A percentile compares a stretch with the other conserved stretches of the same genome.
These are phyloP conservation scores for Globodera rostochiensis DNA, from an alignment of 1,140 invertebrate species.

Conservation along the genomic window DNA sequence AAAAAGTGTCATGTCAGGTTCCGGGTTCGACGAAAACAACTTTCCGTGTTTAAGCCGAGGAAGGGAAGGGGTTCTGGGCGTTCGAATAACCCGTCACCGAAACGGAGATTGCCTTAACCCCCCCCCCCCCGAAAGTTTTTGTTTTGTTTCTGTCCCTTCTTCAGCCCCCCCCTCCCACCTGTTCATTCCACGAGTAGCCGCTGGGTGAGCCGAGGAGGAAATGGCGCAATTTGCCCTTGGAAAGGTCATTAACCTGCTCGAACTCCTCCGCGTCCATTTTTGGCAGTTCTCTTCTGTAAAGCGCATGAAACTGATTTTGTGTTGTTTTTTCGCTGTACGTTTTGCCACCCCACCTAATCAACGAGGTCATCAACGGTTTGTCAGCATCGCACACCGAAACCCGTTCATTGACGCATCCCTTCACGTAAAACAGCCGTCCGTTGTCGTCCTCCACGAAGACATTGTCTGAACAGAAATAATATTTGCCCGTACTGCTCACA, in stretches of 20 bases:
- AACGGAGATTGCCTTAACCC: too few species aligned
- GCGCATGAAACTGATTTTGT: too few species aligned
- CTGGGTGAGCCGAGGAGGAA: conserved; percentile 64
- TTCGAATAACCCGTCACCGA: too few species aligned
- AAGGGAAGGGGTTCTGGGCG: too few species aligned
- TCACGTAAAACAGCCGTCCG: conserved; percentile 59
- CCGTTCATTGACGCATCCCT: conserved; percentile 54
- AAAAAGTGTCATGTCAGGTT: background rate
- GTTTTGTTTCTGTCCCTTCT: too few species aligned
- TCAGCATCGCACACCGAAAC: conserved; percentile 58
- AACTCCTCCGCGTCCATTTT: conserved; percentile 61
- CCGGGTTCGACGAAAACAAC: too few species aligned
- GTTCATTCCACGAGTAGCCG: conserved; percentile 62
- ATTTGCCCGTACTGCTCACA: background rate
- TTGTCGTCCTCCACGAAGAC: conserved; percentile 63
- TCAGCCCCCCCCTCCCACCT: conserved; percentile 34
- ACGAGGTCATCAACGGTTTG: conserved; percentile 56
- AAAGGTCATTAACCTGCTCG: conserved; percentile 54
- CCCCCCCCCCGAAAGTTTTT: too few species aligned
- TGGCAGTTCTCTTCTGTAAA: conserved; percentile 54
- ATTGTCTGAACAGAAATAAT: conserved; percentile 48
- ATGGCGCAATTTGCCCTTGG: conserved; percentile 59
- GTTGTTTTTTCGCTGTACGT: too few species aligned
- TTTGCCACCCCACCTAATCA: conserved; percentile 38
- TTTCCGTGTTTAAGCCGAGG: background rate